These are phyloP conservation scores for Catagonus wagneri DNA, from an alignment of 2,113 vertebrate species.

Conservation along the genomic window DNA sequence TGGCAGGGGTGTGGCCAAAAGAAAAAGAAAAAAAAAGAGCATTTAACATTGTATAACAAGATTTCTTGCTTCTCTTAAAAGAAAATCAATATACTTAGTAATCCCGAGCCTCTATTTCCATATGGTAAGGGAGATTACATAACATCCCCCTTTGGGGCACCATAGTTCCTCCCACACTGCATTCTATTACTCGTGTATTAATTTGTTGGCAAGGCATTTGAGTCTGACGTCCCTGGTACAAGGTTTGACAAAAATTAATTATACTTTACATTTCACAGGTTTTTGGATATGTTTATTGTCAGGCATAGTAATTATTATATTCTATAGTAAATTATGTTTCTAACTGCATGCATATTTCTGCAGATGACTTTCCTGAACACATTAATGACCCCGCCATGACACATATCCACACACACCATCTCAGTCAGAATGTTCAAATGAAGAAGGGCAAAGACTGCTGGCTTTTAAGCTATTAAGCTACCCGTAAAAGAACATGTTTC, in stretches of 20 bases:
- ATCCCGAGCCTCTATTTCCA: neutral
- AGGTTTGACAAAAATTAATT: neutral
- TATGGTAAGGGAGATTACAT: neutral
- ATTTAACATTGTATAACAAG: neutral
- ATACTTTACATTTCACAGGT: neutral
- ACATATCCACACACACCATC: neutral
- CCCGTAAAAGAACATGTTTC: neutral
- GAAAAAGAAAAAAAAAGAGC: neutral
- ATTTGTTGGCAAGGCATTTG: neutral
- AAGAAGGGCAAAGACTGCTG: neutral
- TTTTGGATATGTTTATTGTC: constrained; percentile 1
- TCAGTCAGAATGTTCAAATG: neutral
- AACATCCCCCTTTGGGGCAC: neutral
- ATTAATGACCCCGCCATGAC: neutral
- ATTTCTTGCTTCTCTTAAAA: constrained; percentile 5
- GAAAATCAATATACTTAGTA: neutral
- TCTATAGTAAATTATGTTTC: constrained; percentile 23
- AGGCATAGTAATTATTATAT: constrained; percentile 34
- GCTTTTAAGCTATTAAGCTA: neutral
- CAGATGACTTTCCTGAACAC: constrained; percentile 7
- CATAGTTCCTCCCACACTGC: neutral
- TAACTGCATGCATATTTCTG: neutral
- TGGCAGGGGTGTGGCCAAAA: too few relatives aligned
- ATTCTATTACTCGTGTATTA: neutral
- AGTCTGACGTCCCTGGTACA: neutral